Base-by-base conservation (phyloP, 2,888 invertebrate species). In the Eurois occulta region DNA sequence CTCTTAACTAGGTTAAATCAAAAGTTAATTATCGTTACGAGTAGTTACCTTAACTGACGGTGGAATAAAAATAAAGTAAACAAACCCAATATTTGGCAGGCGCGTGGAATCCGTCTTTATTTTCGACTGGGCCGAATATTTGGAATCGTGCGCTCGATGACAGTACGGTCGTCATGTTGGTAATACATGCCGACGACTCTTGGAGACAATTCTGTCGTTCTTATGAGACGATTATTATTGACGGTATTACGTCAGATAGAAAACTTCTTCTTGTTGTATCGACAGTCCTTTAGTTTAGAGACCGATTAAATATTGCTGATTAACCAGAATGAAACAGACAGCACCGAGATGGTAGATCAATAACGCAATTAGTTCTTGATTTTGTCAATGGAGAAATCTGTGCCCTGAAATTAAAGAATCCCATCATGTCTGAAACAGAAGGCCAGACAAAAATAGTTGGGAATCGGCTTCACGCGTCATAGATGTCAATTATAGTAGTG, bases 91-190 rank as follows among this genome's bases (percentile, higher is more conserved):
- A 90, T 91, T 91, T 91, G 91, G 91, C 91, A 90, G 86, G 62
- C 81, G 80, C 77, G 62, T 74, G 91, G 92, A 90, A 92, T 93
- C 88, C 81, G 86, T 83, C 87, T 94, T 93, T 93, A 93, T 93
- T 92, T 91, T 90, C 78, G 87, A 90, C 87, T 84, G 87, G 84
- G 72, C 86, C 86, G 88, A 89, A 88, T 88, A 88, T 85, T 88
- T 89, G 78, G 84, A 81, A 86, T 90, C 87, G 89, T 81, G 32
- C 32, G 65, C 78, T 70, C 83, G 88, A 78, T 88, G 91, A 88
- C 67, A 81, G 4, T 69, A 21, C 78, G 77, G 79, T 87, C 90
- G 85, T 82, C 80, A 85, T 75, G 81, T 66, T 66, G 69, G 35
- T 67, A 60, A 80, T 60, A 77, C 75, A 70, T 75, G 74, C 78